Evolutionary conservation across 1,140 invertebrate genomes (phyloP).

Genomic region (Lordiphosa mommai): DNA sequence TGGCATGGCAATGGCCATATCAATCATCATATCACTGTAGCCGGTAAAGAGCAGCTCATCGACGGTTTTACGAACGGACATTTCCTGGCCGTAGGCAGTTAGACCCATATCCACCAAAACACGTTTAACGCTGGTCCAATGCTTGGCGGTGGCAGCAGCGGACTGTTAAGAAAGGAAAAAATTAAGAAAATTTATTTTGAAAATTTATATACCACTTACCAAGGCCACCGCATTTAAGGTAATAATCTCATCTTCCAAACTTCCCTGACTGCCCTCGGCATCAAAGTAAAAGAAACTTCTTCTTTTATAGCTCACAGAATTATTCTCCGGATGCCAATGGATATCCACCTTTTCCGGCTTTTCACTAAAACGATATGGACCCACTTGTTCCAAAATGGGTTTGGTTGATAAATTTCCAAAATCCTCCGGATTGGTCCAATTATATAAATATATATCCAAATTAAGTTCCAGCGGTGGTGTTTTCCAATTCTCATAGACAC

Average conservation of each 20-base stretch:
- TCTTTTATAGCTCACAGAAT: slow-evolving; percentile 89
- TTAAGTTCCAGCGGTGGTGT: slow-evolving; percentile 87
- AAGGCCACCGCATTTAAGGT: slow-evolving; percentile 91
- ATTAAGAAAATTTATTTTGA: neutral
- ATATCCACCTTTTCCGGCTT: slow-evolving; percentile 86
- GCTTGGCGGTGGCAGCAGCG: slow-evolving; percentile 83
- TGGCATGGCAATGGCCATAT: slow-evolving; percentile 83
- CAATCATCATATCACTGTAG: slow-evolving; percentile 86
- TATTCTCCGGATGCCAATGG: slow-evolving; percentile 86
- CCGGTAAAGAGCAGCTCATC: slow-evolving; percentile 89
- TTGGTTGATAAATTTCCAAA: slow-evolving; percentile 81
- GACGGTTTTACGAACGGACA: slow-evolving; percentile 84
- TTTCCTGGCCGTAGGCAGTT: slow-evolving; percentile 80
- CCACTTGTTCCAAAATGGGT: slow-evolving; percentile 85
- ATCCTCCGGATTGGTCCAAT: slow-evolving; percentile 89
- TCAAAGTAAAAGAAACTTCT: slow-evolving; percentile 89
- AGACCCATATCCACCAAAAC: slow-evolving; percentile 82
- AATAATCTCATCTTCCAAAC: slow-evolving; percentile 86
- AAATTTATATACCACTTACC: slow-evolving; percentile 82
- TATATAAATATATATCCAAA: slow-evolving; percentile 89
- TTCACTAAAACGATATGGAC: slow-evolving; percentile 88
- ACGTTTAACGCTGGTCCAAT: slow-evolving; percentile 82
- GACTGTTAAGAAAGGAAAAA: slow-evolving; percentile 82
- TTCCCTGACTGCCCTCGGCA: slow-evolving; percentile 85
- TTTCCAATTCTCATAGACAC: slow-evolving; percentile 85